These are phyloP conservation scores for Hylaea fasciaria DNA, from an alignment of 2,888 invertebrate genomes.

Conservation along the genomic window DNA sequence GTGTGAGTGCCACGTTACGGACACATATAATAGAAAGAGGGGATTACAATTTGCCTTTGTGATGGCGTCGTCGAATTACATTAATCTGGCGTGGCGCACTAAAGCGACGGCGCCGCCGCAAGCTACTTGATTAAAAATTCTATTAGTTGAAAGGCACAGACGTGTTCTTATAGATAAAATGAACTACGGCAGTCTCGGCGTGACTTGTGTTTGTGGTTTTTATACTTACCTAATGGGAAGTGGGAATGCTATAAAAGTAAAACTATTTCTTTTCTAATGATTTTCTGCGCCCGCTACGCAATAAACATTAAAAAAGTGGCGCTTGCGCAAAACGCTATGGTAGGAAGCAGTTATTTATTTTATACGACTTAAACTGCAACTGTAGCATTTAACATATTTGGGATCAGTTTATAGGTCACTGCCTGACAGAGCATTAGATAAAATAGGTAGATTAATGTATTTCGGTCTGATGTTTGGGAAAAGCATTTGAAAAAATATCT, in stretches of 20 bases:
- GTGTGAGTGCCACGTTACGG: conserved; percentile 71
- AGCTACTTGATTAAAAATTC: conserved; percentile 84
- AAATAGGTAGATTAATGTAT: too few species aligned
- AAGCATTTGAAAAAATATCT: too few species aligned
- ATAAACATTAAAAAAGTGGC: background rate
- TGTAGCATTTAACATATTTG: too few species aligned
- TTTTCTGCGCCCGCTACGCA: background rate
- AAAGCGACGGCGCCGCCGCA: conserved; percentile 65
- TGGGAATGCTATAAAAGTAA: conserved; percentile 2
- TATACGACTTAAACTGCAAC: too few species aligned
- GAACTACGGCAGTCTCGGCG: conserved; percentile 60
- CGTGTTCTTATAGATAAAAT: conserved; percentile 80
- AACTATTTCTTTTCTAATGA: too few species aligned
- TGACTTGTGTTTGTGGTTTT: conserved; percentile 47
- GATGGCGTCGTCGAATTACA: conserved; percentile 83
- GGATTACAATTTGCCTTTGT: conserved; percentile 85
- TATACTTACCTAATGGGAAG: background rate
- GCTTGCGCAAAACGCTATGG: too few species aligned
- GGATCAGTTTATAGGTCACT: too few species aligned
- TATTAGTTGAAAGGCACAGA: conserved; percentile 83
- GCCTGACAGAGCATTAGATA: too few species aligned
- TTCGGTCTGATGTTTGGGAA: too few species aligned
- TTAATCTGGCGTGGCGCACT: conserved; percentile 72
- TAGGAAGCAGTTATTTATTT: too few species aligned
- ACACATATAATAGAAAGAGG: conserved; percentile 75